Conservation (phyloP, 2,113 vertebrate genomes). For the Jacana jacana region DNA sequence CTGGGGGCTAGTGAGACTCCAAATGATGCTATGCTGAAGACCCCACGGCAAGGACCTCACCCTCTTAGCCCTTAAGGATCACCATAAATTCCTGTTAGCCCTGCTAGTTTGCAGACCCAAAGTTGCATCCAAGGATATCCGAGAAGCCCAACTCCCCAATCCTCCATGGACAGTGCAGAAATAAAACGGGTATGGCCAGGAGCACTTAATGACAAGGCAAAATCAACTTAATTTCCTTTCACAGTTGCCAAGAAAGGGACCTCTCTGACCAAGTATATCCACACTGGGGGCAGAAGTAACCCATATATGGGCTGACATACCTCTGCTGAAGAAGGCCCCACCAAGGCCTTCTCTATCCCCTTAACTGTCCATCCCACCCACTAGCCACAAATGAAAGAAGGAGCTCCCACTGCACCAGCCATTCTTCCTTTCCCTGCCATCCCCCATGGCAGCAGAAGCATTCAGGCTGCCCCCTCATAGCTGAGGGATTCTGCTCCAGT, state of each 20-base stretch:
- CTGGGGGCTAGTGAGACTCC: not conserved
- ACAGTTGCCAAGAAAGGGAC: not conserved
- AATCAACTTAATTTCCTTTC: not conserved
- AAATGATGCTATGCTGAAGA: not conserved
- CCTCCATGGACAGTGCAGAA: not conserved
- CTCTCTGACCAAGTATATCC: not conserved
- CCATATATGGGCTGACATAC: not conserved
- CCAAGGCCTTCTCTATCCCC: not conserved
- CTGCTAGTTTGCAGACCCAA: not conserved
- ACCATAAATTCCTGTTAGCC: not conserved
- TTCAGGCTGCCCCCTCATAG: not conserved
- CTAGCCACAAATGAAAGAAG: not conserved
- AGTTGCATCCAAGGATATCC: not conserved
- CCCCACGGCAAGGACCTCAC: not conserved
- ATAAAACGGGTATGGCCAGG: not conserved
- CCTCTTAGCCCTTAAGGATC: not conserved
- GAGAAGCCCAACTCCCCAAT: not conserved
- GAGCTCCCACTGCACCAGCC: not conserved
- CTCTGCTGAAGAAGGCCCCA: not conserved
- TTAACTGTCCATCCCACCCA: not conserved
- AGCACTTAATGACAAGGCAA: not conserved
- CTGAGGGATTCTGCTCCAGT: constrained; percentile 42
- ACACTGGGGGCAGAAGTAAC: not conserved
- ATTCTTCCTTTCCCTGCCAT: not conserved
- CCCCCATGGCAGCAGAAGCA: not conserved